Evolutionary conservation across 2,113 vertebrate genomes (phyloP).

Genomic region (Pituophis catenifer): DNA sequence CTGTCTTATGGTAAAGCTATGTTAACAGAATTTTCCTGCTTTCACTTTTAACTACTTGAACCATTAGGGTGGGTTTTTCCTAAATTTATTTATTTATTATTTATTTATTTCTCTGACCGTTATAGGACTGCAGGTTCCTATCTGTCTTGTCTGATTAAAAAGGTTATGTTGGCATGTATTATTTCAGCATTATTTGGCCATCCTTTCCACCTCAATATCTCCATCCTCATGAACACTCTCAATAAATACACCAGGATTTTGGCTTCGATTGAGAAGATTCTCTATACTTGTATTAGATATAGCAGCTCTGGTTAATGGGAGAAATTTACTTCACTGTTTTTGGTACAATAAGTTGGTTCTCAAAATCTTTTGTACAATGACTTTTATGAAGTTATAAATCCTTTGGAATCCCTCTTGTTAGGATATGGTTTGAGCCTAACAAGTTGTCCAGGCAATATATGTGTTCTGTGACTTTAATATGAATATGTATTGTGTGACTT

Average conservation of each 20-base stretch:
- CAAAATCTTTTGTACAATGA: neutral
- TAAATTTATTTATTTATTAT: no score
- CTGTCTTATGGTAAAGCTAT: no score
- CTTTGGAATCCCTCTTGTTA: neutral
- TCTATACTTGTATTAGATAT: neutral
- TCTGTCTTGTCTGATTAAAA: neutral
- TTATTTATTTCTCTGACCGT: no score
- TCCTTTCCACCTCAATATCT: constrained; percentile 35
- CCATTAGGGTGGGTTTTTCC: no score
- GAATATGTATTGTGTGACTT: no score
- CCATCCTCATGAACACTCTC: constrained; percentile 27
- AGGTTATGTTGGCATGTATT: constrained; percentile 24
- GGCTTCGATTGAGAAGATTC: constrained; percentile 28
- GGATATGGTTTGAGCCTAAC: no score
- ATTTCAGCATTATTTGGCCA: constrained; percentile 33
- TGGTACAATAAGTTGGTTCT: neutral
- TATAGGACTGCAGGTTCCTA: no score
- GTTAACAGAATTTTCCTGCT: no score
- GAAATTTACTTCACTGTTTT: neutral
- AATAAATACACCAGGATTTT: constrained; percentile 20
- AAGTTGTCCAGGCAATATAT: no score
- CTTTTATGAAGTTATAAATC: neutral
- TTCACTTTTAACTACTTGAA: no score
- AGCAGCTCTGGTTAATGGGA: neutral
- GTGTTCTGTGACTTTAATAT: no score